phyloP scores from a whole-genome alignment of 2,888 invertebrate genomes.

The Apamea monoglypha region DNA sequence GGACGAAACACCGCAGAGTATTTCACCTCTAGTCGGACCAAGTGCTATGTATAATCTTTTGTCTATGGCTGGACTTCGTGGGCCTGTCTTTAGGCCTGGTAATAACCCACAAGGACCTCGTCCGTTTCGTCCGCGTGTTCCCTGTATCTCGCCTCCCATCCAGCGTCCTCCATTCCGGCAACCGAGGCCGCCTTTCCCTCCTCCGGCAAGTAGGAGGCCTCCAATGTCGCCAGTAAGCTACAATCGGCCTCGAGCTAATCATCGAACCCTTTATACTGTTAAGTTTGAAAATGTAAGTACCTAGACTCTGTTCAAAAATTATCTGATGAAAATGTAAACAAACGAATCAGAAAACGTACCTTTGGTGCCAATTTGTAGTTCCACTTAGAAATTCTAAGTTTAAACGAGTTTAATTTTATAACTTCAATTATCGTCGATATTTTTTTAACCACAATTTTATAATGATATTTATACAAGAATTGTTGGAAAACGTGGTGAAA shows the following conservation, averaged over 20 bases:
- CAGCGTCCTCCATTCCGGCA: slow-evolving; percentile 33
- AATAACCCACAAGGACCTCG: slow-evolving; percentile 6
- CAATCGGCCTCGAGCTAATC: slow-evolving; percentile 30
- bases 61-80: slow-evolving; percentile 20
- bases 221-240: slow-evolving; percentile 19
- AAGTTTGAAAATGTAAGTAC: slow-evolving; percentile 73
- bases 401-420: neutral
- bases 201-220: slow-evolving; percentile 17
- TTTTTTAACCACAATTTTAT: neutral
- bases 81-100: slow-evolving; percentile 15
- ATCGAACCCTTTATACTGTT: slow-evolving; percentile 65
- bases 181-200: slow-evolving; percentile 26
- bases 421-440: neutral
- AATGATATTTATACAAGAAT: neutral
- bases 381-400: neutral
- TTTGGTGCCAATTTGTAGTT: neutral
- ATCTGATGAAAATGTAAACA: neutral
- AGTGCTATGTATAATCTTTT: slow-evolving; percentile 7
- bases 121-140: slow-evolving; percentile 20
- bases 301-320: neutral
- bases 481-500: too few species aligned
- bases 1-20: neutral
- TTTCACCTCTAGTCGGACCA: slow-evolving; percentile 2
- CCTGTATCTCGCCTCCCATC: slow-evolving; percentile 22
- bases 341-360: neutral